Evolutionary conservation across 2,113 vertebrate genomes (phyloP).

Genomic region (Garra rufa): DNA sequence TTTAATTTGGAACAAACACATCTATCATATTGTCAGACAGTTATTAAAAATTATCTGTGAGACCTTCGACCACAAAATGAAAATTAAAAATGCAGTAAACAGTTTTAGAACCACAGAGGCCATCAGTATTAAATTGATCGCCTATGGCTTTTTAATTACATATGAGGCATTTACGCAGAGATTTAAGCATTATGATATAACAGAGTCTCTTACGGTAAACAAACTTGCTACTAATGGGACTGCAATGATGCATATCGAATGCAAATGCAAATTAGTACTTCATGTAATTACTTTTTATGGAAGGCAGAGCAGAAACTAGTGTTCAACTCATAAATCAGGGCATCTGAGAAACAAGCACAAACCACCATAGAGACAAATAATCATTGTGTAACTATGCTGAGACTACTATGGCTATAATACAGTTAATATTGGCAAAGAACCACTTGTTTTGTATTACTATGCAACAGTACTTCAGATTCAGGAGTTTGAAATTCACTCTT

Average conservation of each 20-base stretch:
- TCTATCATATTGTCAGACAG: background rate
- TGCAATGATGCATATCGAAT: slow-evolving; percentile 23
- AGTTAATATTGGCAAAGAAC: background rate
- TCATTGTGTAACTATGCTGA: background rate
- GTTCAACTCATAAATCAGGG: slow-evolving; percentile 8
- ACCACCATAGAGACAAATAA: background rate
- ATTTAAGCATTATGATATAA: slow-evolving; percentile 24
- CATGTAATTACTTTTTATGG: slow-evolving; percentile 19
- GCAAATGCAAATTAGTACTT: slow-evolving; percentile 13
- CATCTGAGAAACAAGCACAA: background rate
- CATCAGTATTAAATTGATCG: background rate
- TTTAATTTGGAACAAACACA: background rate
- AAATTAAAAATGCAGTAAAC: background rate
- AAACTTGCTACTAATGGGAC: slow-evolving; percentile 18
- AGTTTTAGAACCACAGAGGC: background rate
- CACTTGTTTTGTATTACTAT: background rate
- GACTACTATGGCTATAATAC: background rate
- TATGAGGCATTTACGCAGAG: background rate
- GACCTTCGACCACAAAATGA: background rate
- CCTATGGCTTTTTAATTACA: slow-evolving; percentile 17
- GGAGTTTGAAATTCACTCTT: background rate
- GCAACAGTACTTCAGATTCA: background rate
- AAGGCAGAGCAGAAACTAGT: slow-evolving; percentile 1
- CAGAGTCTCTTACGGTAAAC: slow-evolving; percentile 6
- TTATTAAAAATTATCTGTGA: slow-evolving; percentile 1